A percentile compares a stretch with the other conserved stretches of the same genome.
These are phyloP conservation scores for Scytalopus superciliaris DNA, from an alignment of 2,113 vertebrate genomes.

Conservation along the genomic window DNA sequence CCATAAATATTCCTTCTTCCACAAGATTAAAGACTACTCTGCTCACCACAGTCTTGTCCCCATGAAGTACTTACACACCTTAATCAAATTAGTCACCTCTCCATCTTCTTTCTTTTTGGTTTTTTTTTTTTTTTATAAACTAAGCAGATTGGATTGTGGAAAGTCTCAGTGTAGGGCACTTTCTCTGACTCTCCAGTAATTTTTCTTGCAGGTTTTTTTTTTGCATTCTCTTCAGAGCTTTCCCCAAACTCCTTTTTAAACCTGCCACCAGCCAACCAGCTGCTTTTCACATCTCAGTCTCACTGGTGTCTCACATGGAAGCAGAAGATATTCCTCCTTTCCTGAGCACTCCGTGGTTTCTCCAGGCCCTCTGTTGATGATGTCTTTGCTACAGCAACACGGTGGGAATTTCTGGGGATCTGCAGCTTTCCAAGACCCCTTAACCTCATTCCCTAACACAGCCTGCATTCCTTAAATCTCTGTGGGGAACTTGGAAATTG, in stretches of 20 bases:
- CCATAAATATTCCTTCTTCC: conserved; percentile 18
- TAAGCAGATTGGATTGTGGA: neutral
- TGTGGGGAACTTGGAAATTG: neutral
- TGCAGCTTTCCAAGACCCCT: neutral
- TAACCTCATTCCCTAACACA: neutral
- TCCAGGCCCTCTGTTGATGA: neutral
- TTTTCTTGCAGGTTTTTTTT: neutral
- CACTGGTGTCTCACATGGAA: neutral
- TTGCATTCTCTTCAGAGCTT: neutral
- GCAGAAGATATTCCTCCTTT: neutral
- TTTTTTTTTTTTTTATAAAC: neutral
- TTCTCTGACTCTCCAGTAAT: neutral
- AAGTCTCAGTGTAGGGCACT: neutral
- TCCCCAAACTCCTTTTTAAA: neutral
- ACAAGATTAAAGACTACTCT: conserved; percentile 41
- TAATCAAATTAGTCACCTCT: conserved; percentile 63
- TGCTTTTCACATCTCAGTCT: neutral
- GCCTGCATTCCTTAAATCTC: neutral
- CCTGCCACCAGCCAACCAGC: neutral
- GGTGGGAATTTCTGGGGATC: neutral
- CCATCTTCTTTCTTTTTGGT: neutral
- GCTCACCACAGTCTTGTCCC: conserved; percentile 27
- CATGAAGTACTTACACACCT: neutral
- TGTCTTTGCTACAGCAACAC: neutral
- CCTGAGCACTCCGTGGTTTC: neutral